These are phyloP conservation scores for Geopemphigus sp. DNA, from an alignment of 1,140 invertebrate genomes.

Conservation along the genomic window DNA sequence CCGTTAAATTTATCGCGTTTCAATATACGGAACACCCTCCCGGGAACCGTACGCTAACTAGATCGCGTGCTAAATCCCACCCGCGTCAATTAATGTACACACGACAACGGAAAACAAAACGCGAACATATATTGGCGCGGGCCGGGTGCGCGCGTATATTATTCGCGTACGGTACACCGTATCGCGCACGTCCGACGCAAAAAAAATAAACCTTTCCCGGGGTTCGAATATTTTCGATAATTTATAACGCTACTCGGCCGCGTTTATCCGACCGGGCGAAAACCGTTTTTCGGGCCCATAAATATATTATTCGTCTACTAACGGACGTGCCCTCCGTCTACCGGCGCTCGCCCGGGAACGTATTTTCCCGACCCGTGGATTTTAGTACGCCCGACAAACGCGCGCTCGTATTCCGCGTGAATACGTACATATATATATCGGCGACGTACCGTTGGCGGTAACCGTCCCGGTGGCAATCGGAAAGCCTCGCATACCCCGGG, in stretches of 20 bases:
- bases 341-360: too few species aligned
- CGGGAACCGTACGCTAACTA: slow-evolving; percentile 2
- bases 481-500: too few species aligned
- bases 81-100: background rate
- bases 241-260: background rate
- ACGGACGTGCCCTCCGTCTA: too few species aligned
- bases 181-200: background rate
- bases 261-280: background rate
- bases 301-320: background rate
- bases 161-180: background rate
- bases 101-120: background rate
- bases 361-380: too few species aligned
- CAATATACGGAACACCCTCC: slow-evolving; percentile 6
- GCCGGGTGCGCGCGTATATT: too few species aligned
- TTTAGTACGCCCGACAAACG: too few species aligned
- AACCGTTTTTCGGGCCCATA: background rate
- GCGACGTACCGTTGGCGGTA: too few species aligned
- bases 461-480: too few species aligned
- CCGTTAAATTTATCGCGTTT: slow-evolving; percentile 19
- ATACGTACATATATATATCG: too few species aligned
- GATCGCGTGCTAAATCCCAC: slow-evolving; percentile 5
- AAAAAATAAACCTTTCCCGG: background rate
- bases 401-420: too few species aligned
- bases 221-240: slow-evolving; percentile 12
- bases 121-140: too few species aligned